These are phyloP conservation scores for Diachasmimorpha longicaudata DNA, from an alignment of 1,140 invertebrate genomes.

Conservation along the genomic window DNA sequence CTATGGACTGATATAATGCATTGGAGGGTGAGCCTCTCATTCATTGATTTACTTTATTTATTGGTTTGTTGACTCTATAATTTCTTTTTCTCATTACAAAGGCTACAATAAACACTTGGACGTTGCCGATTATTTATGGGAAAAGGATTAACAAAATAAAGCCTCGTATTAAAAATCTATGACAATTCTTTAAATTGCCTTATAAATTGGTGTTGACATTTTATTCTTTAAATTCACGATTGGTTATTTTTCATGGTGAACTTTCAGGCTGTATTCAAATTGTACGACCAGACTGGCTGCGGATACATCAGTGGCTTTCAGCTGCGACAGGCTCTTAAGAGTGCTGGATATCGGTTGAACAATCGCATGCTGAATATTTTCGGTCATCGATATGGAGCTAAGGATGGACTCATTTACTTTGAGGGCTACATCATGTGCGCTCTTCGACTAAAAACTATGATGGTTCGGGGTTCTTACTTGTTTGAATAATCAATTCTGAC, in stretches of 20 bases:
- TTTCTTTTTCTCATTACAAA: too few relatives aligned
- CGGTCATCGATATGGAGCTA: constrained; percentile 87
- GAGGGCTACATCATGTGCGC: constrained; percentile 96
- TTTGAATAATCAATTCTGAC: background rate
- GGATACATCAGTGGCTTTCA: constrained; percentile 85
- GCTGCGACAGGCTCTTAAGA: constrained; percentile 83
- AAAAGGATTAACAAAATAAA: too few relatives aligned
- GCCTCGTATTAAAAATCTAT: too few relatives aligned
- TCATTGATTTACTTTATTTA: too few relatives aligned
- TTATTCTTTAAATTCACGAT: background rate
- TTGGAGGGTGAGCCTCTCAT: constrained; percentile 78
- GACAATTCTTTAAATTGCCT: too few relatives aligned
- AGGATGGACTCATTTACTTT: constrained; percentile 84
- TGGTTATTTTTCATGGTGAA: constrained; percentile 18
- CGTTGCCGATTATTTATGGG: too few relatives aligned
- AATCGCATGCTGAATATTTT: constrained; percentile 87
- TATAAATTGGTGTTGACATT: too few relatives aligned
- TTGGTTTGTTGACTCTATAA: too few relatives aligned
- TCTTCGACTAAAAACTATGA: constrained; percentile 92
- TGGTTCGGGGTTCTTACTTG: constrained; percentile 71
- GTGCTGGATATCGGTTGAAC: constrained; percentile 89
- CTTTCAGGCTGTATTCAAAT: constrained; percentile 82
- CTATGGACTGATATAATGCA: constrained; percentile 86
- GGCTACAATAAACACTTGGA: too few relatives aligned
- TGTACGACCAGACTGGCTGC: constrained; percentile 83